Evolutionary conservation across 2,113 vertebrate genomes (phyloP).

Genomic region (Oncorhynchus masou): DNA sequence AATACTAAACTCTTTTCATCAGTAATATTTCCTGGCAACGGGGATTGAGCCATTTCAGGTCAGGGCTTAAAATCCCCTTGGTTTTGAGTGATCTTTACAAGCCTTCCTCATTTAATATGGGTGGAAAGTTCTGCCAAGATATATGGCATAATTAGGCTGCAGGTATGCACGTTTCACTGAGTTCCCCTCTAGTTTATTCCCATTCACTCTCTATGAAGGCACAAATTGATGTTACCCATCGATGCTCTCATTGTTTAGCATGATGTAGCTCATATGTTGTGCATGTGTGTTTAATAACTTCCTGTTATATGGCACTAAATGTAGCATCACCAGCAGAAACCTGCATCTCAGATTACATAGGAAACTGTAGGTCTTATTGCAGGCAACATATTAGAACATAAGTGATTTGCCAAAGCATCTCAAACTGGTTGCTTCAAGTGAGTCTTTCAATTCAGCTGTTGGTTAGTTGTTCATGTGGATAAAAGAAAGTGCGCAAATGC

Average conservation of each 20-base stretch:
- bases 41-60: slow-evolving; percentile 43
- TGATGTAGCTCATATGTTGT: slow-evolving; percentile 64
- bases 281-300: slow-evolving; percentile 51
- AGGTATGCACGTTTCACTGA: slow-evolving; percentile 41
- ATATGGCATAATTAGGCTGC: slow-evolving; percentile 57
- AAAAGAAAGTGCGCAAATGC: background rate
- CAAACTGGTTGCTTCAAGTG: background rate
- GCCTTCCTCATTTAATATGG: slow-evolving; percentile 48
- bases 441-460: slow-evolving; percentile 6
- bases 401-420: background rate
- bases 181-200: slow-evolving; percentile 22
- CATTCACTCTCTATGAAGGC: slow-evolving; percentile 68
- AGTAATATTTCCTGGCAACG: slow-evolving; percentile 29
- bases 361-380: slow-evolving; percentile 8
- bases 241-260: slow-evolving; percentile 71
- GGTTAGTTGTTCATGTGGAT: background rate
- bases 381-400: slow-evolving; percentile 21
- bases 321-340: slow-evolving; percentile 41
- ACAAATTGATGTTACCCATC: slow-evolving; percentile 69
- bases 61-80: slow-evolving; percentile 52
- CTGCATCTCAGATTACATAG: slow-evolving; percentile 54
- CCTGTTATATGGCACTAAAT: slow-evolving; percentile 32
- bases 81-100: slow-evolving; percentile 58
- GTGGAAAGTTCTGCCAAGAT: slow-evolving; percentile 47
- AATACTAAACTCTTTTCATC: slow-evolving; percentile 24